These are phyloP conservation scores for Phalacrocorax carbo DNA, from an alignment of 2,113 vertebrate species.

Conservation along the genomic window DNA sequence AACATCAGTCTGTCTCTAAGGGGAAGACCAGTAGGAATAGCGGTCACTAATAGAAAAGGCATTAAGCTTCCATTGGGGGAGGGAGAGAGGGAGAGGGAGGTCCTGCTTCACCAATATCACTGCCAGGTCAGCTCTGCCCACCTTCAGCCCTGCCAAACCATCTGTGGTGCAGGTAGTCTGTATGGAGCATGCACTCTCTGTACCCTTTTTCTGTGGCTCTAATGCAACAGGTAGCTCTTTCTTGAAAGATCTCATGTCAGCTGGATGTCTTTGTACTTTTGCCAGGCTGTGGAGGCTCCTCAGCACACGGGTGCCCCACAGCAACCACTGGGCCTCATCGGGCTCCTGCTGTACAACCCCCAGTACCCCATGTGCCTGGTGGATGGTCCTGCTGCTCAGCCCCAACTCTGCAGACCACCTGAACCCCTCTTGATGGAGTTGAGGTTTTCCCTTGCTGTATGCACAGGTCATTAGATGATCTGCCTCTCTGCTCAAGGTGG, in stretches of 20 bases:
- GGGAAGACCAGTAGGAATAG: not conserved
- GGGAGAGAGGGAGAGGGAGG: no score
- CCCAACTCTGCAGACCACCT: not conserved
- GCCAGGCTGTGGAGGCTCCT: not conserved
- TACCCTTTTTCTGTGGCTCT: not conserved
- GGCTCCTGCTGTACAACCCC: not conserved
- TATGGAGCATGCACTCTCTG: no score
- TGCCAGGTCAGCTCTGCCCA: not conserved
- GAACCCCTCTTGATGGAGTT: not conserved
- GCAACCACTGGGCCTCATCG: not conserved
- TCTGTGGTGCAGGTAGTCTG: not conserved
- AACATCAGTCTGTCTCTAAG: not conserved
- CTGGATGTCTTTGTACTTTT: not conserved
- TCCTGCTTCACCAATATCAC: not conserved
- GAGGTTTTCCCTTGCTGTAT: not conserved
- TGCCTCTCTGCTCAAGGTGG: not conserved
- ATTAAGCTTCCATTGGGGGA: not conserved
- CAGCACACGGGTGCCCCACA: not conserved
- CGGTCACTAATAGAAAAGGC: not conserved
- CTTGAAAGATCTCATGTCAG: no score
- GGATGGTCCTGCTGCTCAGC: not conserved
- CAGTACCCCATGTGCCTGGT: accelerated
- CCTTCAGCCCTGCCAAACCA: not conserved
- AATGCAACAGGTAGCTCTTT: not conserved
- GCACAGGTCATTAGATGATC: not conserved